Conservation (phyloP, 2,888 invertebrate species). For the Synanthedon andrenaeformis region DNA sequence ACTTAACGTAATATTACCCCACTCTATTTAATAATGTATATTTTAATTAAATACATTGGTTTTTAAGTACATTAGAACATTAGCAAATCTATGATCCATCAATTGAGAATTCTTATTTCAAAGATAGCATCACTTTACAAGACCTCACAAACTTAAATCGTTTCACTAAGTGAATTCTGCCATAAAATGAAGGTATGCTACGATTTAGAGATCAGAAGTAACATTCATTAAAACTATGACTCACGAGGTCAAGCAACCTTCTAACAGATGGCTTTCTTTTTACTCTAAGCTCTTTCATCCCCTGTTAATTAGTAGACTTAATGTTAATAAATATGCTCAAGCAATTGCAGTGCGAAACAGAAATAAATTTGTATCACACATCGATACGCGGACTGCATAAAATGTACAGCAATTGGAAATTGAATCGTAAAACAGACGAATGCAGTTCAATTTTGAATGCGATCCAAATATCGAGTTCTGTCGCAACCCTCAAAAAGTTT, state of each 20-base stretch:
- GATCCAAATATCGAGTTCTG: slow-evolving; percentile 16
- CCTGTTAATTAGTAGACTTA: slow-evolving; percentile 47
- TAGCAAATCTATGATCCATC: no score
- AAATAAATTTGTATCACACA: slow-evolving; percentile 62
- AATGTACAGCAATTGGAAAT: slow-evolving; percentile 6
- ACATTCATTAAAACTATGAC: slow-evolving; percentile 10
- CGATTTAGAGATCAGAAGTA: slow-evolving; percentile 13
- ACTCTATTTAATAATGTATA: no score
- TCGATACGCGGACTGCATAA: slow-evolving; percentile 37
- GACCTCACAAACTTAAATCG: slow-evolving; percentile 6
- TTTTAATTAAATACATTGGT: no score
- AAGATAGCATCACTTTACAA: not conserved
- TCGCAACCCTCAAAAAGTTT: slow-evolving; percentile 60
- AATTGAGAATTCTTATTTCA: no score
- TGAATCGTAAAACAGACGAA: slow-evolving; percentile 14
- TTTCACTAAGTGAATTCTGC: slow-evolving; percentile 15
- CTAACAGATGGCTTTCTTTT: slow-evolving; percentile 41
- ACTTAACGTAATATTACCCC: slow-evolving; percentile 1
- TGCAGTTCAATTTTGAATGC: slow-evolving; percentile 22
- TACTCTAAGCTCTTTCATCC: slow-evolving; percentile 40
- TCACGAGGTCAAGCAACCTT: slow-evolving; percentile 6
- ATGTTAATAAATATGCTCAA: slow-evolving; percentile 47
- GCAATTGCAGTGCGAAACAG: slow-evolving; percentile 57
- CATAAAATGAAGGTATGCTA: slow-evolving; percentile 15
- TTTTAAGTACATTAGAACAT: no score